Evolutionary conservation across 2,888 invertebrate genomes (phyloP), one percentile per base, ranked within the genome.

Genomic region (Lymantria dispar): DNA sequence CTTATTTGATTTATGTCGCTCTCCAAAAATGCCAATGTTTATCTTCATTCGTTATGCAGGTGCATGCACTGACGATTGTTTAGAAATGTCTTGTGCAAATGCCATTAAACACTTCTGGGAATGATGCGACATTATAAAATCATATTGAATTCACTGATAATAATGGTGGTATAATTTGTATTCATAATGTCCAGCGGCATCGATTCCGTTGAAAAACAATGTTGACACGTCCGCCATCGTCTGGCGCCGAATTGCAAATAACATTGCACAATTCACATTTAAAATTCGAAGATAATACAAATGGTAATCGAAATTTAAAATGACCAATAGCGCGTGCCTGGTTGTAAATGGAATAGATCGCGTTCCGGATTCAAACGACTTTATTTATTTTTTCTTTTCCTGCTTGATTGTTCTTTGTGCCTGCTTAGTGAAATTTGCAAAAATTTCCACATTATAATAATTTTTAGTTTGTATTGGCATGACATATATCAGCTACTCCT

Each of bases 221-320:
- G 78, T 78, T 79, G 81, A 82, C 85, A 83, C 80, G 80, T 81
- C 79, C 74, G 69, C 77, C 70, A 76, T 71, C 64, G 76, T 70
- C 71, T 76, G 85, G 87, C 87, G 87, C 87, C 87, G 79, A 82
- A 82, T 82, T 76, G 81, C 80, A 82, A 86, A 85, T 82, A 77
- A 74, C 78, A 78, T 83, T 81, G 81, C 80, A 79, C 77, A 80
- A 76, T 78, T 78, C 74, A 76, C 80, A 80, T 83, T 82, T 80
- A 60, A 76, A 83, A 85, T 87, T 83, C 74, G 74, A 83, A 85
- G 80, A 78, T 70, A 72, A 69, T 73, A 33, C 8, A 33, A 78
- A 78, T 79, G 76, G 78, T 72, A 74, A 80, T 79, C 80, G 71
- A 85, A 85, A 82, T 80, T 76, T 70, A 70, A 76, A 75, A 78